These are phyloP conservation scores for Lithophane leautieri DNA, from an alignment of 2,888 invertebrate species.

Conservation along the genomic window DNA sequence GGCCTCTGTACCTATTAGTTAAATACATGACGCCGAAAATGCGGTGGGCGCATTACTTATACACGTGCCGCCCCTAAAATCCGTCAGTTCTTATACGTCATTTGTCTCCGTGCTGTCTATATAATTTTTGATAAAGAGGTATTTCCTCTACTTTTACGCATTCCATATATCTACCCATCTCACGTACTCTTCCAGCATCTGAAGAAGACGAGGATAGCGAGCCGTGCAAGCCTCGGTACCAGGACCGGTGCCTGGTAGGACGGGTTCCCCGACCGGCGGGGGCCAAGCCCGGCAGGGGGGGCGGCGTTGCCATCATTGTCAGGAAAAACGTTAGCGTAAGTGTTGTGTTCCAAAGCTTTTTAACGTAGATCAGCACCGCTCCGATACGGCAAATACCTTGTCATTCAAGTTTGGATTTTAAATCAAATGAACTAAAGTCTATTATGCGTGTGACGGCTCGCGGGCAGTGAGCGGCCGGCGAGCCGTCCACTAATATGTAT, in stretches of 20 bases:
- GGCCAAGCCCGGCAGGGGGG: conserved; percentile 78
- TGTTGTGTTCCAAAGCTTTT: conserved; percentile 9
- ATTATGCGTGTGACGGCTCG: no score
- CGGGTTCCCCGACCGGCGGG: conserved; percentile 78
- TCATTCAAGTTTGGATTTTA: no score
- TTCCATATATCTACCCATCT: no score
- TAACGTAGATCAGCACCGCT: no score
- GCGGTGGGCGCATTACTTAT: no score
- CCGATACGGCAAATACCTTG: no score
- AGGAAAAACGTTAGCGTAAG: conserved; percentile 76
- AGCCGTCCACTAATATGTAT: no score
- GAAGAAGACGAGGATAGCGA: conserved; percentile 78
- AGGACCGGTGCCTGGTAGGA: conserved; percentile 78
- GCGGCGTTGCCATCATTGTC: conserved; percentile 78
- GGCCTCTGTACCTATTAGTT: background rate
- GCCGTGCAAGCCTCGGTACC: conserved; percentile 58
- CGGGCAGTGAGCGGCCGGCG: no score
- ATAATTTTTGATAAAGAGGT: background rate
- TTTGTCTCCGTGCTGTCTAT: background rate
- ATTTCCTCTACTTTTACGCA: background rate
- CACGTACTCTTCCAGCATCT: conserved; percentile 73
- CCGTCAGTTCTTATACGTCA: no score
- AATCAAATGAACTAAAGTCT: no score
- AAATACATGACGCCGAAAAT: no score
- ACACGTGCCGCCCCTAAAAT: no score